These are phyloP conservation scores for Andricus grossulariae DNA, from an alignment of 1,140 invertebrate genomes.

Conservation along the genomic window DNA sequence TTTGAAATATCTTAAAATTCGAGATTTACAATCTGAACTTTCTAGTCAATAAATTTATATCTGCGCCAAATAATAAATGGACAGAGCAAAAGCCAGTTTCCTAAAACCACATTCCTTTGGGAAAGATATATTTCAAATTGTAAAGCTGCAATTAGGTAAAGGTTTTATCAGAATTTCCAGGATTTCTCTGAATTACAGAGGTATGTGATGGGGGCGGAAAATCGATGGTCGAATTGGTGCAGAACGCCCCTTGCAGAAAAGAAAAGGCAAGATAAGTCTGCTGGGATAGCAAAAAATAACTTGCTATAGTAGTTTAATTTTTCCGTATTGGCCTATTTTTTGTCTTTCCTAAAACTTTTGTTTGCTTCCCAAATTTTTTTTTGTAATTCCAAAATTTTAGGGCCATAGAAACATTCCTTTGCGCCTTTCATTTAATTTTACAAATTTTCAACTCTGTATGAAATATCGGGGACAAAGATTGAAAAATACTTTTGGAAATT, in stretches of 20 bases:
- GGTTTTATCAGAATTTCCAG: conserved; percentile 14
- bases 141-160: conserved; percentile 18
- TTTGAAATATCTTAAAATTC: too few species aligned
- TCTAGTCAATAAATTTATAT: too few species aligned
- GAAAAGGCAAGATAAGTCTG: conserved; percentile 13
- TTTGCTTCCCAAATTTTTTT: background rate
- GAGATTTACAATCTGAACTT: too few species aligned
- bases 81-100: too few species aligned
- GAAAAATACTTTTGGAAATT: too few species aligned
- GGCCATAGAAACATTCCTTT: too few species aligned
- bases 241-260: conserved; percentile 24
- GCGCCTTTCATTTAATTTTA: too few species aligned
- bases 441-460: too few species aligned
- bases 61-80: too few species aligned
- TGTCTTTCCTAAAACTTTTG: background rate
- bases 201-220: conserved; percentile 21
- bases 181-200: conserved; percentile 16
- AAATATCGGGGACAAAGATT: too few species aligned
- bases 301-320: conserved; percentile 4
- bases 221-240: conserved; percentile 23
- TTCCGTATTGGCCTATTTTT: conserved; percentile 8
- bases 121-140: conserved; percentile 6
- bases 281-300: conserved; percentile 10
- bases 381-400: too few species aligned
- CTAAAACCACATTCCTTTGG: too few species aligned